Evolutionary conservation across 2,888 invertebrate genomes (phyloP).

Genomic region (Dexiosoma caninum): DNA sequence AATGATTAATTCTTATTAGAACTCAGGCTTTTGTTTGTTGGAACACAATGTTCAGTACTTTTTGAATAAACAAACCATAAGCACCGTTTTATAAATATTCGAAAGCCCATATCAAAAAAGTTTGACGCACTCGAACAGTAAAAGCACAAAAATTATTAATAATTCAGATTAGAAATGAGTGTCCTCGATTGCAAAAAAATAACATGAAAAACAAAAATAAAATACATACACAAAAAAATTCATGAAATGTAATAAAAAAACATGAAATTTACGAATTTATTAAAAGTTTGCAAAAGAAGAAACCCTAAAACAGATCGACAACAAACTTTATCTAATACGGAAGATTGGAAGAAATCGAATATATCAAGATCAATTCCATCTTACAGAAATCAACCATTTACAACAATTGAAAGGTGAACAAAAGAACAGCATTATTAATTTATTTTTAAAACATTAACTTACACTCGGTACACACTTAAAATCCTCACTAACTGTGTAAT

Average conservation of each 20-base stretch:
- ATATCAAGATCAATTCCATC: slow-evolving; percentile 74
- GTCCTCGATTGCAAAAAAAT: too few species aligned
- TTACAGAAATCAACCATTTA: slow-evolving; percentile 68
- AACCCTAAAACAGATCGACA: not conserved
- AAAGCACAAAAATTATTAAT: not conserved
- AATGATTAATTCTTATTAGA: not conserved
- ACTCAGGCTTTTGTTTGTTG: slow-evolving; percentile 19
- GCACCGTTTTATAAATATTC: slow-evolving; percentile 13
- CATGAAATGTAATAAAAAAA: too few species aligned
- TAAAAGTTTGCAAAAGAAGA: not conserved
- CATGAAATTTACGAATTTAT: not conserved
- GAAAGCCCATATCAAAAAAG: not conserved
- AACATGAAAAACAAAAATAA: slow-evolving; percentile 15
- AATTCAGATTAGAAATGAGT: slow-evolving; percentile 10
- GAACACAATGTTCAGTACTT: slow-evolving; percentile 33
- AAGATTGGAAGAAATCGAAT: slow-evolving; percentile 70
- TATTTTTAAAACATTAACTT: too few species aligned
- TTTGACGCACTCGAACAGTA: not conserved
- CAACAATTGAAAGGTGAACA: slow-evolving; percentile 69
- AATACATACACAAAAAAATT: not conserved
- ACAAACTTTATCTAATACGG: slow-evolving; percentile 21
- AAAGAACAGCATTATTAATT: too few species aligned
- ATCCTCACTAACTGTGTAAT: too few species aligned
- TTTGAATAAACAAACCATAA: slow-evolving; percentile 52
- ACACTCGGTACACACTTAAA: too few species aligned